Percentiles rank a stretch among this genome's conserved stretches.
These are phyloP conservation scores for Andrena bicolor DNA, from an alignment of 2,888 invertebrate genomes.

Conservation along the genomic window DNA sequence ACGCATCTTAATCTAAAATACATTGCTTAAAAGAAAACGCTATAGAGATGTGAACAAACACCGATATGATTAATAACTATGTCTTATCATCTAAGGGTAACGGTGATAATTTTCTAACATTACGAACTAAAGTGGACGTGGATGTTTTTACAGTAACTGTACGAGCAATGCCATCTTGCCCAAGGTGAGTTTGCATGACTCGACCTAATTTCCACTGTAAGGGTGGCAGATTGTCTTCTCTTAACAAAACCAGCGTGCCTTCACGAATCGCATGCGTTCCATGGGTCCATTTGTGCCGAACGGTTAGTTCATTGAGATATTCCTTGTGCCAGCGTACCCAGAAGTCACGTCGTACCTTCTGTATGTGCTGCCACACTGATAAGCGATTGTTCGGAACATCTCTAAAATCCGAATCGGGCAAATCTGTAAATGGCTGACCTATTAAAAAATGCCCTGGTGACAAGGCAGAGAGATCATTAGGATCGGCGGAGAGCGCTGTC, in stretches of 20 bases:
- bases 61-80: too few relatives aligned
- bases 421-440: not conserved
- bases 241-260: not conserved
- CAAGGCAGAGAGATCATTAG: not conserved
- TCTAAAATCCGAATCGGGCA: not conserved
- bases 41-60: too few relatives aligned
- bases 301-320: not conserved
- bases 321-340: constrained; percentile 23
- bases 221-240: not conserved
- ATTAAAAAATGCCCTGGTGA: constrained; percentile 41
- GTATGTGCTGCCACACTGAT: too few relatives aligned
- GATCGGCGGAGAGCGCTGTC: constrained; percentile 25
- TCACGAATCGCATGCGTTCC: not conserved
- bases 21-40: too few relatives aligned
- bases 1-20: too few relatives aligned
- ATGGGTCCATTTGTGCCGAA: not conserved
- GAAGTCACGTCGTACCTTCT: too few relatives aligned
- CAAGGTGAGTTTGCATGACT: not conserved
- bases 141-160: not conserved
- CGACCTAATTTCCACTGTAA: not conserved
- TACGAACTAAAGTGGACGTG: too few relatives aligned
- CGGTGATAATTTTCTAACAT: too few relatives aligned
- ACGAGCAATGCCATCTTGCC: not conserved
- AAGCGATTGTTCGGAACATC: not conserved
- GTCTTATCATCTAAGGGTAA: too few relatives aligned